Evolutionary conservation across 2,888 invertebrate species (phyloP).

Genomic region (Parnassius smintheus): DNA sequence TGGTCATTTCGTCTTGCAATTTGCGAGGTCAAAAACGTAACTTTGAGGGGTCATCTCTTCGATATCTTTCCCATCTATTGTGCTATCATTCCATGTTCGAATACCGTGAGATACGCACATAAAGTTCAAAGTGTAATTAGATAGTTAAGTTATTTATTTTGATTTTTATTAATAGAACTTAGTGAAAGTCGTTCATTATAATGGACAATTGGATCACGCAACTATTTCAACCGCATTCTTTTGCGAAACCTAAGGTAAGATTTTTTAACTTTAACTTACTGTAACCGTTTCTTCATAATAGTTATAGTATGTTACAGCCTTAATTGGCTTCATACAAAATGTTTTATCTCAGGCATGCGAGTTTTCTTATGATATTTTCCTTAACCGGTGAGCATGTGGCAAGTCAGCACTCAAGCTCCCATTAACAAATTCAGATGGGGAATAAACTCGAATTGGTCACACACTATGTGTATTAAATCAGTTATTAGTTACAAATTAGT

Average conservation of each 20-base stretch:
- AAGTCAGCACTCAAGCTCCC: too few species aligned
- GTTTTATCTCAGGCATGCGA: too few species aligned
- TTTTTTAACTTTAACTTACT: neutral
- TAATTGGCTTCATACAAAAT: too few species aligned
- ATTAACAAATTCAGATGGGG: too few species aligned
- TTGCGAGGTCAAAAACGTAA: slow-evolving; percentile 57
- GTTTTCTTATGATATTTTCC: too few species aligned
- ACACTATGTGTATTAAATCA: too few species aligned
- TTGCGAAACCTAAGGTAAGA: slow-evolving; percentile 66
- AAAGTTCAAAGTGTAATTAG: slow-evolving; percentile 26
- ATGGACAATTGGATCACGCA: slow-evolving; percentile 78
- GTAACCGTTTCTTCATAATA: too few species aligned
- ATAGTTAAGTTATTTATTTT: slow-evolving; percentile 3
- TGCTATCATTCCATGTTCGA: slow-evolving; percentile 60
- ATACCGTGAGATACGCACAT: slow-evolving; percentile 64
- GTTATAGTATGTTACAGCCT: too few species aligned
- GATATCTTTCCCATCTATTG: slow-evolving; percentile 63
- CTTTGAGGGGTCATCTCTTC: slow-evolving; percentile 67
- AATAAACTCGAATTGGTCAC: too few species aligned
- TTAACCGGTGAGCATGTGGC: too few species aligned
- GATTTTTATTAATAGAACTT: neutral
- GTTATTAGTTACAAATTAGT: too few species aligned
- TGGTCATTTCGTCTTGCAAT: slow-evolving; percentile 70
- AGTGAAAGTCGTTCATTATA: slow-evolving; percentile 26
- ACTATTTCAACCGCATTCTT: slow-evolving; percentile 68